Base-by-base conservation (phyloP, 2,888 invertebrate species). In the Operophtera brumata region DNA sequence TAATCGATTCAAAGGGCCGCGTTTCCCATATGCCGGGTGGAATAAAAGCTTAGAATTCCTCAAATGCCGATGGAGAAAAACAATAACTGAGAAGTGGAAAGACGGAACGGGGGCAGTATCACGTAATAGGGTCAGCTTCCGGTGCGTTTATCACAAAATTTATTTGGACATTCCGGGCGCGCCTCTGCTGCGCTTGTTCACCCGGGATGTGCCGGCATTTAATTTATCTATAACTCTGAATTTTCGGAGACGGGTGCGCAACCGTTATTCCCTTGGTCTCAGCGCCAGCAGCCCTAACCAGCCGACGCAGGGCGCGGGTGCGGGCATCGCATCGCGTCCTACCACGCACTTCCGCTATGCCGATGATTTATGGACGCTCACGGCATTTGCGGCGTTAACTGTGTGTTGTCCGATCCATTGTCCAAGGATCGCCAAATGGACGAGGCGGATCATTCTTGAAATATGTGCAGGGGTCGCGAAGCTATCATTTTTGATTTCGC, bases 91-190 rank as follows among this genome's bases (percentile, higher is more conserved):
- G 82, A 64, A 76, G 72, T 75, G 75, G 75, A 72, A 76, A 75
- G 76, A 77, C 76, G 78, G 79, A 82, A 83, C 82, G 77, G 79
- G 80, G 81, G 75, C 83, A 78, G 75, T 78, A 82, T 84, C 86
- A 86, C 87, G 88, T 87, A 88, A 88, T 88, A 86, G 84, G 76
- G 76, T 67, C 66, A 77, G 84, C 85, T 89, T 89, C 89, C 89
- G 89, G 86, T 87, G 75, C 81, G 83, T 86, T 82, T 83, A 83
- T 86, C 87, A 87, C 87, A 89, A 87, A 87, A 82, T 79, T 83
- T 89, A 86, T 86, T 88, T 78, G 84, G 83, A 75, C 86, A 89
- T 89, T 86, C 87, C 84, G 76, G 70, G 80, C 85, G 86, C 73
- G 78, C 77, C 76, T 70, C 65, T 71, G 73, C 77, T 73, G 80